Evolutionary conservation across 2,113 vertebrate genomes (phyloP), one percentile per base, ranked within the genome.

Genomic region (Pogona vitticeps): DNA sequence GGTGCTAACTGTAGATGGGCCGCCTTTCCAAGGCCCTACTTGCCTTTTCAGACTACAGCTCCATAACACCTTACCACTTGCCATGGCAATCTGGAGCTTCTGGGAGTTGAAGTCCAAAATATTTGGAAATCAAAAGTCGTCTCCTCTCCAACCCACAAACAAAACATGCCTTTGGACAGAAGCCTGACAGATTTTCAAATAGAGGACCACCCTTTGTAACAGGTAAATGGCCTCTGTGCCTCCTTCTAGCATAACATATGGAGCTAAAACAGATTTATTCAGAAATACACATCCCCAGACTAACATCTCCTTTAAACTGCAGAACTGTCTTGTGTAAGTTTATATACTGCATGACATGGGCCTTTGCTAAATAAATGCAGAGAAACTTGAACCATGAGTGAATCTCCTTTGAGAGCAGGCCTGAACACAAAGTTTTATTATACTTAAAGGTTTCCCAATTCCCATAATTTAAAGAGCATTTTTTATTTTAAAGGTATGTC

Each of bases 381-480:
- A 20, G 20, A 82, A 85, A 33, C 56, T 75, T 63, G 65, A 61
- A 71, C 40, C 20, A 73, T 63, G 36, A 73, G 56, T 73, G 52
- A 71, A 58, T 80, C 40, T 82, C n/a, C 79, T 75, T 87, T 75
- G 71, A 82, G 59, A 82, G 59, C 15, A 75, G 42, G 40, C 8
- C 7, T 76, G 40, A 65, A 82, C 1, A 76, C 79, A 67, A 65
- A 40, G n/a, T 67, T 87, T 82, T 82, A 75, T 87, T 87, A 76
- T 10, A 76, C n/a, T 87, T 65, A 67, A 81, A 87, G 70, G 21
- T 76, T 76, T 59, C 59, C 40, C 40, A 31, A 81, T 58, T 87
- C 85, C 58, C 40, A 58, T 76, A 76, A n/a, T 87, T 87, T 67
- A 82, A 87, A 82, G 79, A 40, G 17, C 61, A 56, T 56, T 73